These are phyloP conservation scores for Sycophila sp. DNA, from an alignment of 1,140 invertebrate species.

Conservation along the genomic window DNA sequence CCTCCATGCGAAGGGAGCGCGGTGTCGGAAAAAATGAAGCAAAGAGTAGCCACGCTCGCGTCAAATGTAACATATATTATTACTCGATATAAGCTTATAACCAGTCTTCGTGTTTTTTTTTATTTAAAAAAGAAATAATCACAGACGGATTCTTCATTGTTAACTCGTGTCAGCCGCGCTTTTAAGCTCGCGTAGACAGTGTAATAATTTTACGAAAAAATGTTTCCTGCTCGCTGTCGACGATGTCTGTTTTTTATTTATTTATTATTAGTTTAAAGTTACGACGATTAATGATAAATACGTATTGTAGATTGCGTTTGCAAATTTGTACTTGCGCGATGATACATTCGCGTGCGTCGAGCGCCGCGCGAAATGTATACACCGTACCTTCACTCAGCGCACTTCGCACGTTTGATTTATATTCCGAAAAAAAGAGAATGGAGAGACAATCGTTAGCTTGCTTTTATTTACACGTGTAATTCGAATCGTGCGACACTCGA, in stretches of 20 bases:
- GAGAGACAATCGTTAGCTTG: neutral
- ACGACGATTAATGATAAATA: conserved; percentile 2
- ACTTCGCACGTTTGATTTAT: neutral
- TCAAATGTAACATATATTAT: conserved; percentile 4
- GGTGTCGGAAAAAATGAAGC: too few relatives aligned
- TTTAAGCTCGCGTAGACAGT: conserved; percentile 23
- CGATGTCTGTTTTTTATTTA: neutral
- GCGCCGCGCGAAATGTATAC: too few relatives aligned
- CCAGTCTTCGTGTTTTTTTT: conserved; percentile 30
- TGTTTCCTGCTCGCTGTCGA: neutral
- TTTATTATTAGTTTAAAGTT: conserved; percentile 1
- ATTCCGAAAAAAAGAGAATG: neutral
- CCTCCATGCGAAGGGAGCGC: too few relatives aligned
- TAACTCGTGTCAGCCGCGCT: neutral
- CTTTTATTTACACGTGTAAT: neutral
- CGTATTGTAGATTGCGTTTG: neutral
- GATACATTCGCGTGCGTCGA: too few relatives aligned
- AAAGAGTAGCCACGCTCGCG: too few relatives aligned
- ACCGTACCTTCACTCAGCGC: neutral
- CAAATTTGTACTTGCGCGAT: conserved; percentile 26
- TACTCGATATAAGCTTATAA: conserved; percentile 18
- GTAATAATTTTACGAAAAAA: conserved; percentile 12
- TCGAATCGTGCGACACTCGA: neutral
- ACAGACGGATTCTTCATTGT: conserved; percentile 26
- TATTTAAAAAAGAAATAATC: too few relatives aligned